Percentiles rank a stretch among this genome's conserved stretches.
Evolutionary conservation across 2,888 invertebrate species (phyloP).

Genomic region (Dynastes grantii): DNA sequence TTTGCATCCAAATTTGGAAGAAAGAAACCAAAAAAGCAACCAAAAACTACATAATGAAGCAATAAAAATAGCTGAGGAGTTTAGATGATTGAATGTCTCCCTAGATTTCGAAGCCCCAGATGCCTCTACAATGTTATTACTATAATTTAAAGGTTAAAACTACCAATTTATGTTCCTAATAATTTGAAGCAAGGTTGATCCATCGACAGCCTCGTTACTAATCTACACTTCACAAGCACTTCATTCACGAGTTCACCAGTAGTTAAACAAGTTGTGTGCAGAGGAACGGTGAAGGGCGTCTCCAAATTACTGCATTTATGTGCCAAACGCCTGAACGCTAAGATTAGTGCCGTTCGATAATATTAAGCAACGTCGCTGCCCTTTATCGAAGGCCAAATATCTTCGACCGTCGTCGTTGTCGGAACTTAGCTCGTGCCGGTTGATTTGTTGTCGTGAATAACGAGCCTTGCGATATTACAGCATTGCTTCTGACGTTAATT

Average conservation of each 20-base stretch:
- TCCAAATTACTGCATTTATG: conserved; percentile 17
- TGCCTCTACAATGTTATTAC: too few species aligned
- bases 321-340: conserved; percentile 22
- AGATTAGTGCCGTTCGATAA: conserved; percentile 36
- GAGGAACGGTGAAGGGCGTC: neutral
- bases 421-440: conserved; percentile 32
- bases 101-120: too few species aligned
- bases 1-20: too few species aligned
- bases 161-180: too few species aligned
- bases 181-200: too few species aligned
- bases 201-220: neutral
- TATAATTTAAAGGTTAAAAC: too few species aligned
- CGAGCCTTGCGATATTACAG: conserved; percentile 36
- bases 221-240: neutral
- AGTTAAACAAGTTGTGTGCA: neutral
- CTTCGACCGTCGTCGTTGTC: conserved; percentile 29
- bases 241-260: conserved; percentile 15
- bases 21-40: too few species aligned
- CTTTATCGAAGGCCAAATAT: conserved; percentile 34
- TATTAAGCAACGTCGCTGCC: conserved; percentile 31
- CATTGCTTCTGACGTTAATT: conserved; percentile 40
- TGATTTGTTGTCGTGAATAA: conserved; percentile 44
- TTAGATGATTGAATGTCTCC: too few species aligned
- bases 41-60: too few species aligned
- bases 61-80: too few species aligned